phyloP scores from a whole-genome alignment of 1,140 invertebrate genomes.

The Bombus impatiens region DNA sequence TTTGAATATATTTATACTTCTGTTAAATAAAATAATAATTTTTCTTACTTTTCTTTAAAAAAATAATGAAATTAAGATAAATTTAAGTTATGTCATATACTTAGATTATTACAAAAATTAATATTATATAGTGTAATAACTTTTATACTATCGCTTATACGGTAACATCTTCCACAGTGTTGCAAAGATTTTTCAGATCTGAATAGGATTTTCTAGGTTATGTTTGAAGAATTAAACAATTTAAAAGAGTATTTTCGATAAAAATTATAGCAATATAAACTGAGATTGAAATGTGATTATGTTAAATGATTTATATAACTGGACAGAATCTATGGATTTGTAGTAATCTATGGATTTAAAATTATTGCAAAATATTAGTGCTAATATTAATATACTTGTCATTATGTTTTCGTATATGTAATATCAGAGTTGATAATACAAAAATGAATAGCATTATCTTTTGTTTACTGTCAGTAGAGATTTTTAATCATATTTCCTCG shows the following conservation, averaged over 20 bases:
- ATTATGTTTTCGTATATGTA: neutral
- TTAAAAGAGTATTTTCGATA: neutral
- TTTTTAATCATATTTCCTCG: neutral
- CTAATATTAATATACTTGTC: neutral
- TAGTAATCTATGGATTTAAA: neutral
- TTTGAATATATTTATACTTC: neutral
- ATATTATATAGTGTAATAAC: neutral
- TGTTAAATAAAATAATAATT: neutral
- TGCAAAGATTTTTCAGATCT: neutral
- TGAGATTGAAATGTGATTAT: neutral
- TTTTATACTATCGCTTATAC: too few relatives aligned
- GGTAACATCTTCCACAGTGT: neutral
- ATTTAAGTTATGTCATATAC: neutral
- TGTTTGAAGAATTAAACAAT: neutral
- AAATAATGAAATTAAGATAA: neutral
- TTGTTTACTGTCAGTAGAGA: neutral
- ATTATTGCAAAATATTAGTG: neutral
- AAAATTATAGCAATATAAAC: too few relatives aligned
- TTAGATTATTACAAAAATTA: neutral
- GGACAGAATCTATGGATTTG: neutral
- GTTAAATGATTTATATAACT: neutral
- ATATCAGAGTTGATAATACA: neutral
- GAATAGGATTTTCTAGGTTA: slow-evolving; percentile 21
- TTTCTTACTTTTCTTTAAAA: neutral
- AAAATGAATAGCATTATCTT: neutral